These are phyloP conservation scores for Engraulis encrasicolus DNA, from an alignment of 2,113 vertebrate species.

Conservation along the genomic window DNA sequence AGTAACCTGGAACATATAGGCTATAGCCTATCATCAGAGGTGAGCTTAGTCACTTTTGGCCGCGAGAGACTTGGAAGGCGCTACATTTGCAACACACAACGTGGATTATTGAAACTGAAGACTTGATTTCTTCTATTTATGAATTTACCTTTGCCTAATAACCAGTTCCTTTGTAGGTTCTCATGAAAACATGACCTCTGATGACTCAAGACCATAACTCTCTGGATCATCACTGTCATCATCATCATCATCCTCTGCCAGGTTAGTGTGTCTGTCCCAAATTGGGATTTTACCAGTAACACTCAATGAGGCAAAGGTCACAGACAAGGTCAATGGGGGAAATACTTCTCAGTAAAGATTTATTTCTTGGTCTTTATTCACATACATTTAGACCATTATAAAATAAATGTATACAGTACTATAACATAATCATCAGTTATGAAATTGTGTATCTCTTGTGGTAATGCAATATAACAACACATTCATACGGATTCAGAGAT, in stretches of 20 bases:
- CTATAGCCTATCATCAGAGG: too few relatives aligned
- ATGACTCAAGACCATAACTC: background rate
- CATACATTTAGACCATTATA: background rate
- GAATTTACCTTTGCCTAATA: background rate
- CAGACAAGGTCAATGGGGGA: too few relatives aligned
- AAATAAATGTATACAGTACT: too few relatives aligned
- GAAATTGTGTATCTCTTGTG: conserved; percentile 12
- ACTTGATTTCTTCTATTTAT: too few relatives aligned
- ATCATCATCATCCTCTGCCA: background rate
- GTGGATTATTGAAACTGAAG: too few relatives aligned
- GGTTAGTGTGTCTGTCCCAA: background rate
- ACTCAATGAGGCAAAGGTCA: background rate
- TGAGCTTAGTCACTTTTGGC: too few relatives aligned
- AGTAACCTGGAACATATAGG: too few relatives aligned
- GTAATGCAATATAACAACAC: too few relatives aligned
- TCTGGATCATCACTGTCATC: too few relatives aligned
- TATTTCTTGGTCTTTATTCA: background rate
- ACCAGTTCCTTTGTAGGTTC: background rate
- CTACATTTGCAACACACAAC: too few relatives aligned
- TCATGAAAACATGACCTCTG: background rate
- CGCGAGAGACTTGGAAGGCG: too few relatives aligned
- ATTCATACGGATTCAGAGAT: background rate
- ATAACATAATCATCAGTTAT: conserved; percentile 50
- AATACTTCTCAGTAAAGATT: too few relatives aligned
- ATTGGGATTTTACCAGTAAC: background rate